Evolutionary conservation across 2,888 invertebrate species (phyloP).

Genomic region (Epirrita christyi): DNA sequence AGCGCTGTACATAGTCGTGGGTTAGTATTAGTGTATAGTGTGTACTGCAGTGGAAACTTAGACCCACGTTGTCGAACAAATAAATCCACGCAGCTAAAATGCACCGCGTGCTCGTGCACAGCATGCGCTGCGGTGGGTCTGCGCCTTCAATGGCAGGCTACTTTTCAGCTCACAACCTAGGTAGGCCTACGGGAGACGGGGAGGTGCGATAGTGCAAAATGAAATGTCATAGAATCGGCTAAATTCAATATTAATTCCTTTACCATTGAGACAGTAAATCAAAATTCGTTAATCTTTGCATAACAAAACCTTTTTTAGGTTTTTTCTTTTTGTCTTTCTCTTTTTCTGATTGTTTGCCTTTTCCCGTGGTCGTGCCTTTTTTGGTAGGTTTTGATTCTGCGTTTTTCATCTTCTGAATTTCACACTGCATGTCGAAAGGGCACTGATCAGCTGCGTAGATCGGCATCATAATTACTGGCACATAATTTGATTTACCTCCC

Average conservation of each 20-base stretch:
- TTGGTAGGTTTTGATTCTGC: slow-evolving; percentile 49
- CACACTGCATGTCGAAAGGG: slow-evolving; percentile 72
- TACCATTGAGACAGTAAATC: slow-evolving; percentile 76
- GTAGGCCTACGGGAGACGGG: too few species aligned
- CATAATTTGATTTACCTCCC: slow-evolving; percentile 57
- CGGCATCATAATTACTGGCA: slow-evolving; percentile 78
- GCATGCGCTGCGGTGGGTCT: too few species aligned
- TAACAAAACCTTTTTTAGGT: slow-evolving; percentile 64
- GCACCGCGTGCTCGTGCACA: too few species aligned
- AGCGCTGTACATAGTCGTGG: too few species aligned
- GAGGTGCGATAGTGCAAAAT: too few species aligned
- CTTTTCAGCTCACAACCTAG: too few species aligned
- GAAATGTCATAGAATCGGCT: too few species aligned
- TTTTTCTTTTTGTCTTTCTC: slow-evolving; percentile 58
- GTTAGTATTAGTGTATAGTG: too few species aligned
- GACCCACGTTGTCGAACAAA: too few species aligned
- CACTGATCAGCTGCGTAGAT: slow-evolving; percentile 68
- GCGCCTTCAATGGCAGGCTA: too few species aligned
- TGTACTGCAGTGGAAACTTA: too few species aligned
- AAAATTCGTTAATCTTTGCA: slow-evolving; percentile 72
- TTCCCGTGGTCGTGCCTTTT: slow-evolving; percentile 40
- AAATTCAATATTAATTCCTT: slow-evolving; percentile 5
- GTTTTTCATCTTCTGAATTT: slow-evolving; percentile 60
- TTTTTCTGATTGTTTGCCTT: slow-evolving; percentile 45
- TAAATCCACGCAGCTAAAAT: too few species aligned